phyloP scores from a whole-genome alignment of 2,113 vertebrate genomes.

The Taurulus bubalis region DNA sequence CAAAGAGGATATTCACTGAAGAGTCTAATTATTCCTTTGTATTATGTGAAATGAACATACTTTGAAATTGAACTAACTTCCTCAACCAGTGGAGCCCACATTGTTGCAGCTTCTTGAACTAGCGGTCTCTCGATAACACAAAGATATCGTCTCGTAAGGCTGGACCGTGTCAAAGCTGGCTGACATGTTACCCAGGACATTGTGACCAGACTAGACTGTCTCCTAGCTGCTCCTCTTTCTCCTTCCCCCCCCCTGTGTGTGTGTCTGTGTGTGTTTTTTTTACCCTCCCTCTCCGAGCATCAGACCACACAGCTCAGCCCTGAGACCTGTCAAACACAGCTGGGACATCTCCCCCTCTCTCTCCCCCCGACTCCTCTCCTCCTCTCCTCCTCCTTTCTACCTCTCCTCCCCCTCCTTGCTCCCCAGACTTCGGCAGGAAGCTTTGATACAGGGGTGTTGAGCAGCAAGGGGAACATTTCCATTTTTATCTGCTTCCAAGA shows the following conservation, averaged over 20 bases:
- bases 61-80: neutral
- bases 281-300: slow-evolving; percentile 63
- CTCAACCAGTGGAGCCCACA: neutral
- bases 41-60: neutral
- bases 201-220: slow-evolving; percentile 56
- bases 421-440: slow-evolving; percentile 74
- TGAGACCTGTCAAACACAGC: slow-evolving; percentile 83
- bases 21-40: neutral
- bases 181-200: slow-evolving; percentile 73
- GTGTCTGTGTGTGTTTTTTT: neutral
- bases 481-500: slow-evolving; percentile 80
- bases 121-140: slow-evolving; percentile 37
- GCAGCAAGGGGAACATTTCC: slow-evolving; percentile 74
- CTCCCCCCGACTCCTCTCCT: slow-evolving; percentile 1
- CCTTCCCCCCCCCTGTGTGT: neutral
- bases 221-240: slow-evolving; percentile 21
- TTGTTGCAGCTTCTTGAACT: slow-evolving; percentile 22
- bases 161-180: slow-evolving; percentile 67
- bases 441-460: slow-evolving; percentile 79
- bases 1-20: neutral
- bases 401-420: slow-evolving; percentile 57
- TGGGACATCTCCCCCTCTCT: slow-evolving; percentile 73
- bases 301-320: slow-evolving; percentile 82
- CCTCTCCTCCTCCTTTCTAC: slow-evolving; percentile 34
- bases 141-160: slow-evolving; percentile 55